Percentiles rank a stretch among this genome's conserved stretches.
Conservation (phyloP, 1,140 invertebrate genomes). For the Euglossa dilemma region DNA sequence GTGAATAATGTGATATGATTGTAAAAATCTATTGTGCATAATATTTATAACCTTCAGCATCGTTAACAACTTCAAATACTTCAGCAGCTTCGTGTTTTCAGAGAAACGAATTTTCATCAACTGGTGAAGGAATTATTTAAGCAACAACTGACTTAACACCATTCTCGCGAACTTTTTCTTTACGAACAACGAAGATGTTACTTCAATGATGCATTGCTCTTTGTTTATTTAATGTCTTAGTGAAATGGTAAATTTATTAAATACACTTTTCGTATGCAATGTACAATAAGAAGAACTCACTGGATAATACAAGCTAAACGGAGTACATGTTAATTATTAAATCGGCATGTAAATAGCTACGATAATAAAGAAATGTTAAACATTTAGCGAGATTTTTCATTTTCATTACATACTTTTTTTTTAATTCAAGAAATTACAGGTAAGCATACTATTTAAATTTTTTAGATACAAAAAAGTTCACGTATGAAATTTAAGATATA, state of each 20-base stretch:
- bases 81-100: neutral
- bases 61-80: neutral
- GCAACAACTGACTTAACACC: neutral
- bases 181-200: constrained; percentile 4
- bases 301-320: neutral
- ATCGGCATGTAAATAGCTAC: constrained; percentile 8
- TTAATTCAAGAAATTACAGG: neutral
- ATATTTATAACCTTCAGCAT: neutral
- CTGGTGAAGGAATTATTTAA: neutral
- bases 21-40: neutral
- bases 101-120: neutral
- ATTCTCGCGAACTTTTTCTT: neutral
- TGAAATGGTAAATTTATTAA: neutral
- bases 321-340: neutral
- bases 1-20: constrained; percentile 54
- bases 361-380: constrained; percentile 11
- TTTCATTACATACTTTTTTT: neutral
- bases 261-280: neutral
- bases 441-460: neutral
- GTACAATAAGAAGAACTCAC: neutral
- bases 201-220: too few relatives aligned
- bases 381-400: neutral
- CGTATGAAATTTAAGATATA: too few relatives aligned
- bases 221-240: neutral
- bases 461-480: neutral